Base-by-base conservation (phyloP, 1,140 invertebrate species). In the Neuroterus valhalla region DNA sequence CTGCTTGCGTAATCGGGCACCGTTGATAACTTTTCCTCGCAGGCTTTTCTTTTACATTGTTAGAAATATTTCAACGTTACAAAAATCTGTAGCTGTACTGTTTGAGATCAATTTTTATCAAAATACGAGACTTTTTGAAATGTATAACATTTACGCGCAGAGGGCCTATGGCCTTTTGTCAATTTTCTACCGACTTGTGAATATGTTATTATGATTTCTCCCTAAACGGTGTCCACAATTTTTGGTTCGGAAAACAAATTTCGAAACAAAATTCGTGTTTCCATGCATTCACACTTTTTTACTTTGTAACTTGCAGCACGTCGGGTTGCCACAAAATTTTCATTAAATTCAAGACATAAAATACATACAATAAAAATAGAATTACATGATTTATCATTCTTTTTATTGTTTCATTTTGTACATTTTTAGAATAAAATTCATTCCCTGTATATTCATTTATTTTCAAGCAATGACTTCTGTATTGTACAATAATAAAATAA, bases 181-280 rank as follows among this genome's bases (percentile, higher is more conserved):
- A 38, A 38, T 62, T n/a, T 62, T 26, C 26, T 38, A 62, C 11
- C 55, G 70, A 78, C 75, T 75, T 68, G 77, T 75, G 77, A 76
- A 81, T 81, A 75, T 81, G 38, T 6, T 45, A 23, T 68, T 45
- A 23, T 68, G 46, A 67, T 45, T 76, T 42, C n/a, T 31, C 42
- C 21, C 55, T 71, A 72, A 82, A 84, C 82, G 82, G 81, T 81
- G 74, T 79, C 66, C 66, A 73, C 66, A 19, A 66, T 70, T 52
- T 66, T 72, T 46, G 67, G 48, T 74, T 55, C 74, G 42, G 50
- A 78, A 48, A 68, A 68, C 74, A 74, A 14, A 68, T 62, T 52
- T 11, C 45, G 72, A 71, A 74, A 73, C 66, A 74, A 74, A 76
- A 81, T 75, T 73, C 66, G 55, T 38, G 6, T 38, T 38, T 38